A percentile compares a stretch with the other conserved stretches of the same genome.
These are phyloP conservation scores for Lasioglossum figueresi DNA, from an alignment of 2,888 invertebrate genomes.

Conservation along the genomic window DNA sequence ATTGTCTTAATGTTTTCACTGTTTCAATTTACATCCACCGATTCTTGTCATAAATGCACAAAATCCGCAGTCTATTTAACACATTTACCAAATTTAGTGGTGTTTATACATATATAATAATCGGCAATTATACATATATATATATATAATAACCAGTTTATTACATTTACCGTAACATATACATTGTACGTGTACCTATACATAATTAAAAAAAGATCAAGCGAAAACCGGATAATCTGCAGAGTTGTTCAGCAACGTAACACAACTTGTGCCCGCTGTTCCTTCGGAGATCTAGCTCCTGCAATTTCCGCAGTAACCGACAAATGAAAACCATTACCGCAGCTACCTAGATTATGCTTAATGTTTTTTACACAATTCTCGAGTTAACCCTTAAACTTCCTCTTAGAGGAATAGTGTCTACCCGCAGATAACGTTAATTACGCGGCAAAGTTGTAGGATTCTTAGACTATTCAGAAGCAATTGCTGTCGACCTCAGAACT, in stretches of 20 bases:
- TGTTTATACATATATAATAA: too few relatives aligned
- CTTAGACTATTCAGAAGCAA: conserved; percentile 6
- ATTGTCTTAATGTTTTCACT: too few relatives aligned
- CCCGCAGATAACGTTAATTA: conserved; percentile 38
- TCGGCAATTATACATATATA: too few relatives aligned
- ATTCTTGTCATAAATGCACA: too few relatives aligned
- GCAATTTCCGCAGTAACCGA: conserved; percentile 50
- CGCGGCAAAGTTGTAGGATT: background rate
- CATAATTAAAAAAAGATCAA: background rate
- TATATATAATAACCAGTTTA: too few relatives aligned
- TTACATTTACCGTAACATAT: too few relatives aligned
- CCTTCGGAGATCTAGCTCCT: conserved; percentile 16
- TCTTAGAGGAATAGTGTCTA: conserved; percentile 18
- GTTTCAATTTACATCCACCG: too few relatives aligned
- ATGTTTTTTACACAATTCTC: conserved; percentile 60
- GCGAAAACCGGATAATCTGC: conserved; percentile 5
- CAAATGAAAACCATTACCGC: conserved; percentile 62
- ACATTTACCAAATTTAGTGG: too few relatives aligned
- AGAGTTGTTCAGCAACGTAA: background rate
- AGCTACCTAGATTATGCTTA: conserved; percentile 53
- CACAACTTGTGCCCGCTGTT: conserved; percentile 26
- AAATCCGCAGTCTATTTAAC: too few relatives aligned
- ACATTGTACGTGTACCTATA: too few relatives aligned
- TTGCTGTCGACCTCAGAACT: conserved; percentile 12
- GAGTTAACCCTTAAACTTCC: too few relatives aligned